These are phyloP conservation scores for Gallinago stenura DNA, from an alignment of 2,797 vertebrate genomes.

Conservation along the genomic window DNA sequence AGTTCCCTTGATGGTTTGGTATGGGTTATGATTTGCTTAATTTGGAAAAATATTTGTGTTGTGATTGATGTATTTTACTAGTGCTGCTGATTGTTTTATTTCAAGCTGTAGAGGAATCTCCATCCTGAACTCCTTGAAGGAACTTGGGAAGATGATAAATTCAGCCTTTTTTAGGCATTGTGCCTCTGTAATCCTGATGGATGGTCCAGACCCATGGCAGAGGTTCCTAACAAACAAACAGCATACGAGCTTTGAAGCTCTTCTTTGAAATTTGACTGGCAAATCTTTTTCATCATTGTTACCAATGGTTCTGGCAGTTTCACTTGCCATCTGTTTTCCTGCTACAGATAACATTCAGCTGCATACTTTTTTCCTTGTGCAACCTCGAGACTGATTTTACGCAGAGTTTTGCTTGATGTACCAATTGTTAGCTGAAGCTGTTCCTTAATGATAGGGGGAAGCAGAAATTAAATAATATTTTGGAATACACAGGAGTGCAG, in stretches of 20 bases:
- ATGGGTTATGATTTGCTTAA: not conserved
- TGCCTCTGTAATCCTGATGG: not conserved
- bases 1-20: not conserved
- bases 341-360: not conserved
- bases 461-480: not conserved
- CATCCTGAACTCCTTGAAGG: not conserved
- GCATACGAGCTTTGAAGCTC: not conserved
- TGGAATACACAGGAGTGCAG: not conserved
- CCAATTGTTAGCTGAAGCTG: not conserved
- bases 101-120: not conserved
- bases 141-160: not conserved
- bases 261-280: not conserved
- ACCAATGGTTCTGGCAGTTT: constrained; percentile 1
- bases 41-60: not conserved
- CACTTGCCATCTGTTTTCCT: constrained; percentile 4
- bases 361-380: not conserved
- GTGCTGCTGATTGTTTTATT: not conserved
- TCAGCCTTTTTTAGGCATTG: not conserved
- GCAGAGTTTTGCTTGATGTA: not conserved
- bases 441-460: not conserved
- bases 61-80: not conserved
- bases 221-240: not conserved
- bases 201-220: not conserved
- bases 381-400: not conserved
- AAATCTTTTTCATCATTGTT: not conserved